Base-by-base conservation (phyloP, 2,888 invertebrate species). In the Eristalis arbustorum region DNA sequence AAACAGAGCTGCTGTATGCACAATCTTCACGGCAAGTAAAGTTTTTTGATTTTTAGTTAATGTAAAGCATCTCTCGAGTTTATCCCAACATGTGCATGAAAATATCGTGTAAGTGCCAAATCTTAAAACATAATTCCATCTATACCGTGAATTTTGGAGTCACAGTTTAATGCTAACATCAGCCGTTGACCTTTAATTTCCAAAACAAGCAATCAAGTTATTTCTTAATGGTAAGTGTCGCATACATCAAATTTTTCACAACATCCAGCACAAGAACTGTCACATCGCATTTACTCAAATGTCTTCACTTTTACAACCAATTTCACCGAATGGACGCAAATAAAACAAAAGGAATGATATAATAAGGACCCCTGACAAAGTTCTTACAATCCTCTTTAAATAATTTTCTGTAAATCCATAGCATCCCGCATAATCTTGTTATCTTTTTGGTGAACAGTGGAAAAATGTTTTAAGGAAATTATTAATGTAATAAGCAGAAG, bases 351-450 rank as follows among this genome's bases (percentile, higher is more conserved):
- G 31, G 31, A 31, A 10, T 31, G 31, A 23, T 18, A 10, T 11
- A 8, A 13, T 2, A 42, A 18, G 66, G 49, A 34, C 68, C n/a
- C 68, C 25, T n/a, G 49, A 34, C 13, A 61, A 75, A 34, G 67
- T 42, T 67, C 42, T 75, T 23, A 42, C 62, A 18, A 42, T 76
- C 25, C 5, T 14, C 23, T 23, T 37, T 11, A 14, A 56, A 57
- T 49, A 67, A 28, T 28, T 69, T 42, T 14, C 28, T 1, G 13
- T 1, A 62, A 76, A 18, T n/a, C 56, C 68, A 23, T 63, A 42
- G 67, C 42, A 68, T 75, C 49, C 42, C 61, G 10, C 49, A 31
- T 31, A 67, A 75, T 75, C 67, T 67, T 28, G 62, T 75, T 68
- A 68, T 75, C 61, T 61, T 31, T 49, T 59, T 34, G 11, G 18